These are phyloP conservation scores for Apamea anceps DNA, from an alignment of 2,888 invertebrate genomes.

Conservation along the genomic window DNA sequence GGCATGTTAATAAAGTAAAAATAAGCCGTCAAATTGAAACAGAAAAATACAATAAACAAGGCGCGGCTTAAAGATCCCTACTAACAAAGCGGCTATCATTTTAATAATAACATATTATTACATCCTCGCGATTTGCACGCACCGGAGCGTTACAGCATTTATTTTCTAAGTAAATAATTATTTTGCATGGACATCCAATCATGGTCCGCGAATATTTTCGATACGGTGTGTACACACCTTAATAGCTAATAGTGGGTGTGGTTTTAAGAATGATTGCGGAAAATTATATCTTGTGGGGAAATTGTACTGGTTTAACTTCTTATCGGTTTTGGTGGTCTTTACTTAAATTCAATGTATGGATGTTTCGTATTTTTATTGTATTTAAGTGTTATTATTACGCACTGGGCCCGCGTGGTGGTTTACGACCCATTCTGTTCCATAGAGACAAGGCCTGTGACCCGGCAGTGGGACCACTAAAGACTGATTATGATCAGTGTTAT, in stretches of 20 bases:
- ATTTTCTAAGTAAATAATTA: conserved; percentile 32
- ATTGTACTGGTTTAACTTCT: background rate
- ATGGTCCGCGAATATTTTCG: conserved; percentile 30
- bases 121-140: conserved; percentile 38
- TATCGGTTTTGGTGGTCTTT: background rate
- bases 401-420: too few species aligned
- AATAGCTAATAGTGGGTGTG: conserved; percentile 28
- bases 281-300: conserved; percentile 6
- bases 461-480: too few species aligned
- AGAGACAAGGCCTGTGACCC: too few species aligned
- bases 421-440: too few species aligned
- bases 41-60: background rate
- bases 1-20: background rate
- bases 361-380: too few species aligned
- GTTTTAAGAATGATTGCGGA: conserved; percentile 22
- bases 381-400: too few species aligned
- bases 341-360: background rate
- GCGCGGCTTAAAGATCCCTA: conserved; percentile 31
- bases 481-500: too few species aligned
- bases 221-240: conserved; percentile 34
- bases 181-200: conserved; percentile 37
- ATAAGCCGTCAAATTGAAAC: background rate
- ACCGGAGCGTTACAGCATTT: conserved; percentile 13
- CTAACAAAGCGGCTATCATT: conserved; percentile 9
- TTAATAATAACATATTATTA: conserved; percentile 22